Percentiles rank a stretch among this genome's conserved stretches.
Evolutionary conservation across 2,113 vertebrate genomes (phyloP).

Genomic region (Antigone vipio): DNA sequence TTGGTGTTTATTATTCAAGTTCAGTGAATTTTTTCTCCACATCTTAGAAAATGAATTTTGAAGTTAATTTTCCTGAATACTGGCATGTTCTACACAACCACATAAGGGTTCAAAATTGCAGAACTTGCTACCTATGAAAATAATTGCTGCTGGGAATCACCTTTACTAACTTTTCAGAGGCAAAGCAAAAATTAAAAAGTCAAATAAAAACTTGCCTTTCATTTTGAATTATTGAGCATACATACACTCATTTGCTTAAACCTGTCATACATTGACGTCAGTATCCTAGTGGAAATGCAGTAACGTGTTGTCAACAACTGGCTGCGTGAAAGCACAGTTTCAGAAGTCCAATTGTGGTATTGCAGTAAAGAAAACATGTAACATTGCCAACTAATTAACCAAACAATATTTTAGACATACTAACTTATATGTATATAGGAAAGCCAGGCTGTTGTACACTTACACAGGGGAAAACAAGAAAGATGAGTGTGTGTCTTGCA

Average conservation of each 20-base stretch:
- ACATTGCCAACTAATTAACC: not conserved
- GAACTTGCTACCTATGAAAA: not conserved
- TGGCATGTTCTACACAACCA: not conserved
- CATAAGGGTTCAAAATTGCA: not conserved
- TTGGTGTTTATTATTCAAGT: not conserved
- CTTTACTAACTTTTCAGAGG: not conserved
- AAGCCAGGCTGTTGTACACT: not conserved
- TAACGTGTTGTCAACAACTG: not conserved
- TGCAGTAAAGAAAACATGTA: not conserved
- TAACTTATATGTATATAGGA: not conserved
- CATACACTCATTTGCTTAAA: not conserved
- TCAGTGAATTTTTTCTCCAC: conserved; percentile 13
- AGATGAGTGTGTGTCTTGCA: not conserved
- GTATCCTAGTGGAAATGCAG: not conserved
- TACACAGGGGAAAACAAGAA: not conserved
- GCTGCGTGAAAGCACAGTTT: not conserved
- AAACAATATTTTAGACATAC: not conserved
- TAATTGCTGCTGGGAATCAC: not conserved
- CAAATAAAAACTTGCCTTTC: not conserved
- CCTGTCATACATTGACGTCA: not conserved
- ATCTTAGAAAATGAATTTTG: not conserved
- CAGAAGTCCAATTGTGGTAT: not conserved
- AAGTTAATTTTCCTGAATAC: not conserved
- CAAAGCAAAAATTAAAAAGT: not conserved
- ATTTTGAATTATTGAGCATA: not conserved